Evolutionary conservation across 2,888 invertebrate genomes (phyloP), one percentile per base, ranked within the genome.

Genomic region (Ochropleura plecta): DNA sequence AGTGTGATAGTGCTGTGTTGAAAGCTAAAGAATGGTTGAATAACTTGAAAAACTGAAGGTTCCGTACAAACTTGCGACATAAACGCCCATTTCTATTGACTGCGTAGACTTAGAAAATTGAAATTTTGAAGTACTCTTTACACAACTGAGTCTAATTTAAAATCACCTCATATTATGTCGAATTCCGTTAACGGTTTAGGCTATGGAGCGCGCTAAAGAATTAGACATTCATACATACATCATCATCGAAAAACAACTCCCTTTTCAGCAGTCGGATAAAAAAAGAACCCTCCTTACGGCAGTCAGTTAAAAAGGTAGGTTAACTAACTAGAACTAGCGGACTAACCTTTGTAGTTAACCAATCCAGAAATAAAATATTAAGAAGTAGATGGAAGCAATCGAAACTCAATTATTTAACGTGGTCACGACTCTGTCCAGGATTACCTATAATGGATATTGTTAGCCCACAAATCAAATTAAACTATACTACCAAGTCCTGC

Each of bases 381-480:
- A 49, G 62, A 49, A 49, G 71, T 49, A 20, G 48, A 48, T 69
- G 30, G 46, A 55, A 42, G 53, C 63, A 67, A 78, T 71, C 57
- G 66, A 57, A 78, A n/a, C 53, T 40, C 59, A 71, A 78, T 71
- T 71, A 78, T 78, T 78, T 44, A 67, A 64, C 63, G 71, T 46
- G 66, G 48, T 63, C 65, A 62, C 60, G 53, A 81, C 46, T 78
- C n/a, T n/a, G 16, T 59, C 20, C 48, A 20, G 44, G 71, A 78
- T 79, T 82, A 78, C 70, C 57, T 5, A 3, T 65, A 79, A 77
- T 77, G 77, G 63, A 64, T 63, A 76, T 82, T 64, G 69, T 77
- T 76, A 65, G 44, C 8, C 60, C 55, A 65, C 79, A 82, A 82
- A 79, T 82, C 81, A 78, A 81, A 76, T 76, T 62, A 76, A 81